Evolutionary conservation across 1,140 invertebrate genomes (phyloP), one percentile per base, ranked within the genome.

Genomic region (Neelides sp.): DNA sequence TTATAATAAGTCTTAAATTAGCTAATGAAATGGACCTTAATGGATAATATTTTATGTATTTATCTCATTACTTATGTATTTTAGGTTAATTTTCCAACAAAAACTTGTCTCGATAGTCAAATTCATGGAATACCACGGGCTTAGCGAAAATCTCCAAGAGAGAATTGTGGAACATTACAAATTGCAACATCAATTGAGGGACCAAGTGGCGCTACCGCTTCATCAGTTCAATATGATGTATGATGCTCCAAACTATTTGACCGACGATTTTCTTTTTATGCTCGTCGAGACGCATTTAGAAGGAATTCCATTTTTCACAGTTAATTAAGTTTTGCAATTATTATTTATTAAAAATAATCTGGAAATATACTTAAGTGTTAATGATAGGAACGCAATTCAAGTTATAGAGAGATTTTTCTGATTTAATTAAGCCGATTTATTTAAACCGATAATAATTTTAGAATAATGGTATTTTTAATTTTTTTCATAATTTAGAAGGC

Each of bases 31-130:
- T n/a, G n/a, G n/a, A n/a, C n/a, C n/a, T n/a, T n/a, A n/a, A n/a
- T n/a, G n/a, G n/a, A n/a, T n/a, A n/a, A n/a, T n/a, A n/a, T n/a
- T n/a, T n/a, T n/a, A n/a, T n/a, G n/a, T n/a, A n/a, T n/a, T n/a
- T n/a, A n/a, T n/a, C n/a, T n/a, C n/a, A n/a, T n/a, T n/a, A n/a
- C n/a, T n/a, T n/a, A n/a, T n/a, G 4, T 22, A 13, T 53, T 49
- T 19, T 20, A 58, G 57, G 35, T 19, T 59, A 1, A 30, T 53
- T 13, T 57, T 60, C 36, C 50, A 60, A 43, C 55, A 60, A 26
- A 60, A 60, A 45, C 26, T 60, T 12, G 30, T 51, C 3, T 34
- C 44, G 2, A 43, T 60, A 26, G 27, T 37, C 12, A 36, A 48
- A 35, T 60, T 60, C 26, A 54, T 60, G 51, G 30, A 44, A 15